These are phyloP conservation scores for Clarias macrocephalus DNA, from an alignment of 2,113 vertebrate species.

Conservation along the genomic window DNA sequence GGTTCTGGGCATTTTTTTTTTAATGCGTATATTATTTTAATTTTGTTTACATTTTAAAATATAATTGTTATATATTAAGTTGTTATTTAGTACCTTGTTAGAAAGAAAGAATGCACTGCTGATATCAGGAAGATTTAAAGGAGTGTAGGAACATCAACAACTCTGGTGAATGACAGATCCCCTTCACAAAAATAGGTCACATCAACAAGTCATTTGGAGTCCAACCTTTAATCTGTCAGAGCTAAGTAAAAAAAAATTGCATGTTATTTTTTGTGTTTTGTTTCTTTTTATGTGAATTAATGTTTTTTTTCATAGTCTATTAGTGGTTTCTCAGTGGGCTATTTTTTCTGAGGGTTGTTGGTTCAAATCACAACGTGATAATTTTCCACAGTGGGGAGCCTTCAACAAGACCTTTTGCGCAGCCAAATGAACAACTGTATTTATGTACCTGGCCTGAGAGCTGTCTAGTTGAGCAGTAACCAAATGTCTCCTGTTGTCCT, in stretches of 20 bases:
- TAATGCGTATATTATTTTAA: too few relatives aligned
- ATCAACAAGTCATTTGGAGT: too few relatives aligned
- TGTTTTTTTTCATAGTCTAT: not conserved
- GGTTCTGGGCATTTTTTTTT: too few relatives aligned
- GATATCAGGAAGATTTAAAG: too few relatives aligned
- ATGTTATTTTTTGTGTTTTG: not conserved
- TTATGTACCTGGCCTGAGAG: conserved; percentile 88
- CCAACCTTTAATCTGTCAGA: too few relatives aligned
- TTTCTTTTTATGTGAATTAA: not conserved
- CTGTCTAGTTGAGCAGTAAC: conserved; percentile 93
- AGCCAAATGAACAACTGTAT: not conserved
- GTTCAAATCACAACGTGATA: not conserved
- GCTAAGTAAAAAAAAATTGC: not conserved
- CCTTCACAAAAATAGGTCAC: too few relatives aligned
- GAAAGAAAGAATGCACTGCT: too few relatives aligned
- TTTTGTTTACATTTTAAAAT: too few relatives aligned
- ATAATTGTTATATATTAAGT: too few relatives aligned
- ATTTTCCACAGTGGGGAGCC: not conserved
- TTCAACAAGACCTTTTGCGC: not conserved
- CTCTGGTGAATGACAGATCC: too few relatives aligned
- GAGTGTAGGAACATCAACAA: too few relatives aligned
- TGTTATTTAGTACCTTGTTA: too few relatives aligned
- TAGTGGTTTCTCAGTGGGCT: not conserved
- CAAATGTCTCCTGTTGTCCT: conserved; percentile 89
- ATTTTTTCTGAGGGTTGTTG: not conserved